phyloP scores from a whole-genome alignment of 2,888 invertebrate species.

The Mimachlamys varia region DNA sequence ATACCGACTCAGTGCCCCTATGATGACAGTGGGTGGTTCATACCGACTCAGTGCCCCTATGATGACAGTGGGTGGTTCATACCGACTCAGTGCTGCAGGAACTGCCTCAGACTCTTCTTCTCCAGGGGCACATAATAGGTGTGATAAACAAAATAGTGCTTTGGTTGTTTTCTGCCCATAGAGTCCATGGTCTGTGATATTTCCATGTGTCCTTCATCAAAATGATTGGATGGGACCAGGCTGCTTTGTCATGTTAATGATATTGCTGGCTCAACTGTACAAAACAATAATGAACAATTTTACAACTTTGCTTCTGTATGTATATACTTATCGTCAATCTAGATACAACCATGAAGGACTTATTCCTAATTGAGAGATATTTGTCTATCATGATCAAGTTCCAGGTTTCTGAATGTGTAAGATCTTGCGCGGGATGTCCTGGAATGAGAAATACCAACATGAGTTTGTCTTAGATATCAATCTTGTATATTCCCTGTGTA shows the following conservation, averaged over 20 bases:
- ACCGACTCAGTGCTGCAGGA: neutral
- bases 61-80: too few species aligned
- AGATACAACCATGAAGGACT: neutral
- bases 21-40: neutral
- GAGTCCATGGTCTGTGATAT: neutral
- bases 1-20: neutral
- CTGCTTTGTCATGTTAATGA: neutral
- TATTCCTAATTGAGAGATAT: neutral
- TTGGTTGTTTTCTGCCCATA: too few species aligned
- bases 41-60: neutral
- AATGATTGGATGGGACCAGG: neutral
- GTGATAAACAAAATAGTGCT: neutral
- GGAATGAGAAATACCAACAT: too few species aligned
- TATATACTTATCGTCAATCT: neutral
- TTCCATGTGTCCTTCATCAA: neutral
- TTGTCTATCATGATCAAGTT: neutral
- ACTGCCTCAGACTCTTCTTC: neutral
- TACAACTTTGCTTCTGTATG: neutral
- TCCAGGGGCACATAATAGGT: neutral
- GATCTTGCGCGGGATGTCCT: too few species aligned
- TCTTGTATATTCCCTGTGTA: neutral
- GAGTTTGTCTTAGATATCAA: too few species aligned
- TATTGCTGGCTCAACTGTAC: neutral
- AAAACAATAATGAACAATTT: neutral
- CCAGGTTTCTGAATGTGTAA: neutral